Evolutionary conservation across 2,113 vertebrate species (phyloP).

Genomic region (Collichthys lucidus): DNA sequence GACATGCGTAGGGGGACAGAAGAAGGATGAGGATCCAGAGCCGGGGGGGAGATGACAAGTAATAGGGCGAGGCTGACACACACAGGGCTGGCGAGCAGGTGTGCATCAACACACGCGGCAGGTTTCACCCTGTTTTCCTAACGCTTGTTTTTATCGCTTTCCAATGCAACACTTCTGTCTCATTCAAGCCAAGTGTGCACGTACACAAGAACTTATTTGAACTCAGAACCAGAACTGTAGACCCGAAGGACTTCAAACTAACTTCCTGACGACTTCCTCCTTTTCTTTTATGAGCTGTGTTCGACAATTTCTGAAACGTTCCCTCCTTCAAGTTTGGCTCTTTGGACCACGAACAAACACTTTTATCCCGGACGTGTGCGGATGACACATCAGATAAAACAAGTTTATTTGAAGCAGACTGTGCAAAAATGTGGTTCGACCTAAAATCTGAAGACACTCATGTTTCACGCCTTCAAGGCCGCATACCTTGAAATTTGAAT

Average conservation of each 20-base stretch:
- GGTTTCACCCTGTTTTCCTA: slow-evolving; percentile 18
- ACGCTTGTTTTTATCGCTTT: background rate
- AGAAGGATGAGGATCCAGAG: slow-evolving; percentile 48
- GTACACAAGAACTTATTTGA: background rate
- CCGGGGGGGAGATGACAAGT: slow-evolving; percentile 2
- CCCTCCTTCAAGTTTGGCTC: background rate
- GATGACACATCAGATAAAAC: background rate
- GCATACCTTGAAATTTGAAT: no score
- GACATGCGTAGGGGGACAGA: slow-evolving; percentile 34
- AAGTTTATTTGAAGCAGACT: background rate
- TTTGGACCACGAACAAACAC: background rate
- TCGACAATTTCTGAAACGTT: background rate
- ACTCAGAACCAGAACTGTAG: background rate
- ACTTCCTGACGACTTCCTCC: background rate
- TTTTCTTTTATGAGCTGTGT: background rate
- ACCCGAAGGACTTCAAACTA: background rate
- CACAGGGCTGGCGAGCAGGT: slow-evolving; percentile 18
- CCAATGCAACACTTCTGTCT: background rate
- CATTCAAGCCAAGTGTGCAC: background rate
- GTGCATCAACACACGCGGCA: background rate
- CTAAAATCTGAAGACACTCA: background rate
- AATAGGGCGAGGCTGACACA: slow-evolving; percentile 1
- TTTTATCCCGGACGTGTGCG: background rate
- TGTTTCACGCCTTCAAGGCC: background rate
- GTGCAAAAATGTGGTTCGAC: background rate